Evolutionary conservation across 2,797 vertebrate species (phyloP).

Genomic region (Eulemur albifrons): DNA sequence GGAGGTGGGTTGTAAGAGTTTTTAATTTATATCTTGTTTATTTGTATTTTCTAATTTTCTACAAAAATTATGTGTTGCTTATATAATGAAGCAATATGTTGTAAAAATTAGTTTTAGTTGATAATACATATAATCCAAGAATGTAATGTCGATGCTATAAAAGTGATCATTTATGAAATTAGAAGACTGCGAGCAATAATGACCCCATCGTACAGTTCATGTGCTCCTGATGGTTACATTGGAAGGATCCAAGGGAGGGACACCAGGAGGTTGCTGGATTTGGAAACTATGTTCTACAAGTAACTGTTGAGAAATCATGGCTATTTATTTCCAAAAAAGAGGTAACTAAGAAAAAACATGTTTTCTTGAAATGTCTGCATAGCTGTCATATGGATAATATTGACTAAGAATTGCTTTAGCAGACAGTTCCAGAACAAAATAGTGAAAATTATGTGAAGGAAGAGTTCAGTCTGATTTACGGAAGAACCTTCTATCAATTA

Average conservation of each 20-base stretch:
- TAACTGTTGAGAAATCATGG: background rate
- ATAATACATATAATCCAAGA: background rate
- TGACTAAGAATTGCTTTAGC: background rate
- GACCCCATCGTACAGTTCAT: background rate
- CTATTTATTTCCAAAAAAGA: background rate
- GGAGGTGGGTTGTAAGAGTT: background rate
- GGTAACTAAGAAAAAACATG: background rate
- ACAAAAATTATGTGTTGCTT: background rate
- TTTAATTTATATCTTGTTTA: background rate
- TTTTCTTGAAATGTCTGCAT: background rate
- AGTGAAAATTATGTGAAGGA: background rate
- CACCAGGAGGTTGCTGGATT: background rate
- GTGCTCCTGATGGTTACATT: background rate
- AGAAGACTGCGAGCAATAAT: background rate
- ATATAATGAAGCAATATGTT: background rate
- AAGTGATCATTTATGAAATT: background rate
- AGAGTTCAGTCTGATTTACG: background rate
- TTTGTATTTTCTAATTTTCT: constrained; percentile 32
- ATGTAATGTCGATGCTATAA: background rate
- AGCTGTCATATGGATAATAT: background rate
- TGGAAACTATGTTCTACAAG: background rate
- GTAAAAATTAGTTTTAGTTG: background rate
- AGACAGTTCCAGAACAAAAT: background rate
- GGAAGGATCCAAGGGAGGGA: background rate
- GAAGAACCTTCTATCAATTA: background rate